Conservation (phyloP, 2,113 vertebrate species). For the Chaenogobius annularis region DNA sequence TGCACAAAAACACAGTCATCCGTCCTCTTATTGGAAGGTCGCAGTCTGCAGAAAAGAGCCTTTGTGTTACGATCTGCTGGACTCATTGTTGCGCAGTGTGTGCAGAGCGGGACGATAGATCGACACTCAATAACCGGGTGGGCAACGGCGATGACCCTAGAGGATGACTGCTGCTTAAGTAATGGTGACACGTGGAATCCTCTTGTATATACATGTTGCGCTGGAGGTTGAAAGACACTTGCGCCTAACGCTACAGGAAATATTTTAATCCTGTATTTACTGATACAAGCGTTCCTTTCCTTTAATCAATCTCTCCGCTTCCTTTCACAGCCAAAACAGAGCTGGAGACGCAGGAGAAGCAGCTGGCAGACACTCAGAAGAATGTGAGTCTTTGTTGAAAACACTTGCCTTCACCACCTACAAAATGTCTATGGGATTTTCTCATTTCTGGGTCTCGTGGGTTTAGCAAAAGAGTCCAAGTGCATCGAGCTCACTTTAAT, state of each 20-base stretch:
- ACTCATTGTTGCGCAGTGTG: slow-evolving; percentile 64
- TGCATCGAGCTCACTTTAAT: not conserved
- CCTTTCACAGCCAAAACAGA: slow-evolving; percentile 86
- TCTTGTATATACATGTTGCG: slow-evolving; percentile 26
- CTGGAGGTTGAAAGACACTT: slow-evolving; percentile 24
- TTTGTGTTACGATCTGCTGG: slow-evolving; percentile 49
- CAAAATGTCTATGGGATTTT: slow-evolving; percentile 2
- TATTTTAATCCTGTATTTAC: slow-evolving; percentile 26
- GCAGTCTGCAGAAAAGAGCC: slow-evolving; percentile 58
- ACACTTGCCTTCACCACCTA: slow-evolving; percentile 16
- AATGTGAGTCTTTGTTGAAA: slow-evolving; percentile 76
- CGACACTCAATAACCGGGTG: slow-evolving; percentile 55
- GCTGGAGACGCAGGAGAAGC: slow-evolving; percentile 85
- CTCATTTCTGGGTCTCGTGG: not conserved
- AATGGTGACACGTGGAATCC: slow-evolving; percentile 52
- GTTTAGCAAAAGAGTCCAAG: not conserved
- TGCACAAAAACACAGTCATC: slow-evolving; percentile 42
- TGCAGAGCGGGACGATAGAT: slow-evolving; percentile 43
- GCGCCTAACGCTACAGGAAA: slow-evolving; percentile 16
- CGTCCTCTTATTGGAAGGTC: slow-evolving; percentile 55
- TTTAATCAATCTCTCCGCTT: slow-evolving; percentile 26
- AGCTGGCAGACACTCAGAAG: slow-evolving; percentile 84
- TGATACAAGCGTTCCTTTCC: not conserved
- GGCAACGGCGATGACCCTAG: slow-evolving; percentile 55
- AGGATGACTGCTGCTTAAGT: slow-evolving; percentile 44